Percentiles rank a stretch among this genome's conserved stretches.
Evolutionary conservation across 2,113 vertebrate genomes (phyloP).

Genomic region (Heterocephalus glaber): DNA sequence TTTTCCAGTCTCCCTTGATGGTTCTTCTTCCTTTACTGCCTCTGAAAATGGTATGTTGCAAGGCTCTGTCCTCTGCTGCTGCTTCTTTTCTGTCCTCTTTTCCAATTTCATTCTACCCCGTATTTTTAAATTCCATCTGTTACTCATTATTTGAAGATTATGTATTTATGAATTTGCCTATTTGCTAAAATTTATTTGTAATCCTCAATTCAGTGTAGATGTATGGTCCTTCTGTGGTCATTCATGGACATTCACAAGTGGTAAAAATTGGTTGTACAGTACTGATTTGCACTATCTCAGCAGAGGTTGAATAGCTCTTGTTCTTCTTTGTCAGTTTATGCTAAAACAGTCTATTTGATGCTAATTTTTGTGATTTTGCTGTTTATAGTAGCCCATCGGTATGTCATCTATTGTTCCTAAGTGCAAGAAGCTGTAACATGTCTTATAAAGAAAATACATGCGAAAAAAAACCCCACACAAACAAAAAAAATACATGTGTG

Average conservation of each 20-base stretch:
- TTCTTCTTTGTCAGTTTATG: background rate
- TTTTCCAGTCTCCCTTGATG: background rate
- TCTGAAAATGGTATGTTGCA: background rate
- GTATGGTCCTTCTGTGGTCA: background rate
- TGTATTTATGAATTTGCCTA: background rate
- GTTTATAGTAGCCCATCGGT: background rate
- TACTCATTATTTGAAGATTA: background rate
- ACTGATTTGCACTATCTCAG: background rate
- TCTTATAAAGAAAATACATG: background rate
- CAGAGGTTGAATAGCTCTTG: background rate
- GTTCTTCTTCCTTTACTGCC: background rate
- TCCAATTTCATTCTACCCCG: background rate
- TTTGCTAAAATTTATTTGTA: background rate
- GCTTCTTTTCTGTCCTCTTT: background rate
- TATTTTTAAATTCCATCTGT: conserved; percentile 36
- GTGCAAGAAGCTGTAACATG: background rate
- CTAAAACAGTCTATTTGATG: background rate
- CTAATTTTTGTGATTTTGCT: background rate
- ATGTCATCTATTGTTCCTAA: background rate
- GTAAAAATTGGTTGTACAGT: background rate
- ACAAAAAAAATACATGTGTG: background rate
- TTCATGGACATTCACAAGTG: background rate
- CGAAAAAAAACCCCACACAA: too few species aligned
- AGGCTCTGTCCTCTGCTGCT: background rate
- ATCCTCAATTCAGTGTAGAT: background rate